Evolutionary conservation across 2,888 invertebrate species (phyloP).

Genomic region (Platerodrilus igneus): DNA sequence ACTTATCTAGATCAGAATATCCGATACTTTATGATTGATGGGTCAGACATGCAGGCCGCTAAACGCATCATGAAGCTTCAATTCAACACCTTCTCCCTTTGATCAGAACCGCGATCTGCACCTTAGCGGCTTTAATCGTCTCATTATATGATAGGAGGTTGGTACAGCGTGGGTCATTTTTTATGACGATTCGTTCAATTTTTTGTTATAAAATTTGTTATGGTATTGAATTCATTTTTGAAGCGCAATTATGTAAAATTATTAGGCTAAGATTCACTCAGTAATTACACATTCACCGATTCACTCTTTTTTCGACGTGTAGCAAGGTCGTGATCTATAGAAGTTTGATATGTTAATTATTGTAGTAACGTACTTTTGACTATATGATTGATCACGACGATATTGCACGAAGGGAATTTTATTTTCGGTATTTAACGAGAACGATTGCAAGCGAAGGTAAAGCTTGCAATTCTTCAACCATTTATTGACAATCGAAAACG

Average conservation of each 20-base stretch:
- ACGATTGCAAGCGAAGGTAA: too few relatives aligned
- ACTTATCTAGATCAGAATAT: conserved; percentile 43
- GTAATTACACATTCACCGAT: conserved; percentile 21
- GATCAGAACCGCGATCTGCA: conserved; percentile 41
- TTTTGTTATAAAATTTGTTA: conserved; percentile 19
- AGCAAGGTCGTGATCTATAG: conserved; percentile 14
- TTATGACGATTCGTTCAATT: conserved; percentile 13
- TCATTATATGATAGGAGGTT: conserved; percentile 42
- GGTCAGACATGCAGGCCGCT: conserved; percentile 39
- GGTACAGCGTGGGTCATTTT: conserved; percentile 27
- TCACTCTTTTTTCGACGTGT: conserved; percentile 10
- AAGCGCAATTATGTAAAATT: conserved; percentile 17
- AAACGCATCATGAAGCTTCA: conserved; percentile 44
- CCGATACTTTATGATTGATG: conserved; percentile 46
- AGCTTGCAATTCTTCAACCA: too few relatives aligned
- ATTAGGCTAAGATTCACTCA: conserved; percentile 3
- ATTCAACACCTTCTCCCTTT: conserved; percentile 46
- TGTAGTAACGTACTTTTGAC: too few relatives aligned
- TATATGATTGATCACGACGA: too few relatives aligned
- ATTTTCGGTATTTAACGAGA: too few relatives aligned
- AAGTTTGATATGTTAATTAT: too few relatives aligned
- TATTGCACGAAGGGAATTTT: too few relatives aligned
- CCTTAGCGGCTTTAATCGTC: conserved; percentile 39
- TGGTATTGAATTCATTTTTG: conserved; percentile 14
- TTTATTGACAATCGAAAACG: too few relatives aligned